These are phyloP conservation scores for Catocala nupta DNA, from an alignment of 2,888 invertebrate species.

Conservation along the genomic window DNA sequence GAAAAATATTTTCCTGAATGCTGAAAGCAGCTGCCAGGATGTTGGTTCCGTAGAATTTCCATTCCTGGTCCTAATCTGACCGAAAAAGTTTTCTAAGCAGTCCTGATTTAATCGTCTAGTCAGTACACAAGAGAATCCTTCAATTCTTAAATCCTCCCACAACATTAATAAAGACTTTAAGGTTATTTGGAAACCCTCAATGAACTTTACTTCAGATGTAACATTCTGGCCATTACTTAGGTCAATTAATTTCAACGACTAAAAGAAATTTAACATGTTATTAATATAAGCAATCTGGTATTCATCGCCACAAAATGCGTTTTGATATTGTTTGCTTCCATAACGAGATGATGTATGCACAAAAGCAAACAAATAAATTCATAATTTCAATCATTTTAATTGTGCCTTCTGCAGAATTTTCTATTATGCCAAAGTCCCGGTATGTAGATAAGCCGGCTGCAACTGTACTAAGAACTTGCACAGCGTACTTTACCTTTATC, in stretches of 20 bases:
- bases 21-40: conserved; percentile 14
- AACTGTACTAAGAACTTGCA: conserved; percentile 53
- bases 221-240: background rate
- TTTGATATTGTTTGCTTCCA: conserved; percentile 1
- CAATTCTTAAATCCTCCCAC: conserved; percentile 18
- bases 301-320: conserved; percentile 45
- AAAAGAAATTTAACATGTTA: conserved; percentile 12
- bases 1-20: conserved; percentile 8
- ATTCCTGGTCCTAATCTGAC: background rate
- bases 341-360: background rate
- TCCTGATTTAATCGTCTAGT: background rate
- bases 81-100: too few relatives aligned
- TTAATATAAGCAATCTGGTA: conserved; percentile 9
- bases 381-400: conserved; percentile 30
- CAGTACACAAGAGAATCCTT: background rate
- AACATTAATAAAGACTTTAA: conserved; percentile 20
- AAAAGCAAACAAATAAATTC: conserved; percentile 38
- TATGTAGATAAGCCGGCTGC: conserved; percentile 41
- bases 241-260: conserved; percentile 6
- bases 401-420: conserved; percentile 10
- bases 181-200: conserved; percentile 21
- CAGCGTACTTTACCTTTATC: conserved; percentile 45
- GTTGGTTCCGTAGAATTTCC: conserved; percentile 14
- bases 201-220: conserved; percentile 9
- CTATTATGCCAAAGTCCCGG: conserved; percentile 7